Evolutionary conservation across 2,888 invertebrate genomes (phyloP).

Genomic region (Paralinhomoeus sp.): DNA sequence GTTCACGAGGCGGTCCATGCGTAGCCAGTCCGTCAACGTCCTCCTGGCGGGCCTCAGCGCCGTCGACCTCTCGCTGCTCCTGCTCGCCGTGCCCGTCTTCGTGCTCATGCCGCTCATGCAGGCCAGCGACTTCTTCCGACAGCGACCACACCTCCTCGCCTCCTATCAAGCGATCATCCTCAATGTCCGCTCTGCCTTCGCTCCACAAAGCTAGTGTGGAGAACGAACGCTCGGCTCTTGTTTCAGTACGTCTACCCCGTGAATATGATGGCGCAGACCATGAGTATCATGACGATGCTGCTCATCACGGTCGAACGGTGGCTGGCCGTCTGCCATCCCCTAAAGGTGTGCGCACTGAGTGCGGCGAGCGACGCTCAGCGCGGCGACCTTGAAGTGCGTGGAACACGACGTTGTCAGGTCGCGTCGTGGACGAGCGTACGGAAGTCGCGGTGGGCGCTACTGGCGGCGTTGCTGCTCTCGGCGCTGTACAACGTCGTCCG

Average conservation of each 20-base stretch:
- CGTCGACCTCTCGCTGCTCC: constrained; percentile 16
- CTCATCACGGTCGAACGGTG: constrained; percentile 20
- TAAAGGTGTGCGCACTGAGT: constrained; percentile 7
- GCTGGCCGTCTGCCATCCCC: constrained; percentile 20
- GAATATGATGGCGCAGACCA: constrained; percentile 20
- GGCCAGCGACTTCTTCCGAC: background rate
- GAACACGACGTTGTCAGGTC: constrained; percentile 12
- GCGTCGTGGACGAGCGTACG: constrained; percentile 18
- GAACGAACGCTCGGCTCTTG: no score
- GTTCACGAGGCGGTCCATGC: background rate
- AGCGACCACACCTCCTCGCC: no score
- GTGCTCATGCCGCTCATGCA: constrained; percentile 17
- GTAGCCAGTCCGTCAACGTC: constrained; percentile 11
- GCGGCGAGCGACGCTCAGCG: no score
- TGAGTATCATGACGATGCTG: constrained; percentile 18
- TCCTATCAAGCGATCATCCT: no score
- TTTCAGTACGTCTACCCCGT: constrained; percentile 19
- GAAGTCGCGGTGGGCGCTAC: constrained; percentile 15
- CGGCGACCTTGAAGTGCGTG: no score
- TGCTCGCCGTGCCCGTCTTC: constrained; percentile 18
- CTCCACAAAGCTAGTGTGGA: no score
- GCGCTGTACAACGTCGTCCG: constrained; percentile 17
- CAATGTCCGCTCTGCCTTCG: no score
- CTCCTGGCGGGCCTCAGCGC: constrained; percentile 17
- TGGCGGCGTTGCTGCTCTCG: constrained; percentile 13